These are phyloP conservation scores for Melanogrammus aeglefinus DNA, from an alignment of 2,797 vertebrate species.

Conservation along the genomic window DNA sequence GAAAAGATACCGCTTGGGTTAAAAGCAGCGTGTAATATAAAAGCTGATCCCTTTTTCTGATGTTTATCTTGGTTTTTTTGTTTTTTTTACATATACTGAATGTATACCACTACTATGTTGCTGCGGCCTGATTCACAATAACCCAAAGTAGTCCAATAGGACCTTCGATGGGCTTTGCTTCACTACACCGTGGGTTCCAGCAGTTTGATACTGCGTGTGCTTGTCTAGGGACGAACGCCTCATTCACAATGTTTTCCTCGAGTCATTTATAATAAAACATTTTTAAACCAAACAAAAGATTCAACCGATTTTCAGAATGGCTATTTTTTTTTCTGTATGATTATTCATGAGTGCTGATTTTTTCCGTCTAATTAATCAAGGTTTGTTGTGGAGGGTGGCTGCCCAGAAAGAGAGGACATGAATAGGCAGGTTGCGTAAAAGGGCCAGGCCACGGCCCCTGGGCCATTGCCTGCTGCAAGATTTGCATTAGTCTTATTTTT, in stretches of 20 bases:
- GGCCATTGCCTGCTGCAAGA: slow-evolving; percentile 26
- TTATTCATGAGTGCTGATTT: slow-evolving; percentile 15
- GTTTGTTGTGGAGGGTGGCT: slow-evolving; percentile 32
- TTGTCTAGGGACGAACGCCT: slow-evolving; percentile 25
- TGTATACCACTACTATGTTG: not conserved
- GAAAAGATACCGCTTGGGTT: not conserved
- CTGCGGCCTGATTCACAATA: not conserved
- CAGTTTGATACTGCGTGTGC: slow-evolving; percentile 70
- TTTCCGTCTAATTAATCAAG: slow-evolving; percentile 23
- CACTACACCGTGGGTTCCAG: slow-evolving; percentile 9
- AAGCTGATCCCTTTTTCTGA: slow-evolving; percentile 9
- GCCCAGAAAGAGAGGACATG: slow-evolving; percentile 44
- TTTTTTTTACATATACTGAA: not conserved
- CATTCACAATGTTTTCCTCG: slow-evolving; percentile 33
- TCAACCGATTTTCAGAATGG: not conserved
- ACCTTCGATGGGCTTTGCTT: slow-evolving; percentile 3
- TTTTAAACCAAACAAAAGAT: not conserved
- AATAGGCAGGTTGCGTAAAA: slow-evolving; percentile 50
- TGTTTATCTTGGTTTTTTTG: not conserved
- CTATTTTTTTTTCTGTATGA: not conserved
- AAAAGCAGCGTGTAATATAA: slow-evolving; percentile 1
- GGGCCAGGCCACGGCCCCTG: slow-evolving; percentile 22
- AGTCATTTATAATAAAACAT: slow-evolving; percentile 58
- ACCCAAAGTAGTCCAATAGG: slow-evolving; percentile 8
- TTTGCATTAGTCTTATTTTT: slow-evolving; percentile 51